Percentiles rank a stretch among this genome's conserved stretches.
Conservation (phyloP, 1,140 invertebrate species). For the Phymorhynchus buccinoides region DNA sequence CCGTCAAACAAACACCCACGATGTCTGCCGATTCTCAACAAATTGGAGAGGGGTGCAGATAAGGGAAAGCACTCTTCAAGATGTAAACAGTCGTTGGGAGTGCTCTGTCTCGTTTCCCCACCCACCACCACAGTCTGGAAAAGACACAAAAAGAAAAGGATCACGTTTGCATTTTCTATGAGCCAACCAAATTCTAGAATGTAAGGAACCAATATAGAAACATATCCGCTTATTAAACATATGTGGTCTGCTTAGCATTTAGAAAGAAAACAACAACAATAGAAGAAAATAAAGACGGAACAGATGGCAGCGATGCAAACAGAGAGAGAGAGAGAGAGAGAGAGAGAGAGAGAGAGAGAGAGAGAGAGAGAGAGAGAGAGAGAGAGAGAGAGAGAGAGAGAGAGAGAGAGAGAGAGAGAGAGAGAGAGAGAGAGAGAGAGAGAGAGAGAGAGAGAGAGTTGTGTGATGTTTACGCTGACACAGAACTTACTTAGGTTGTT, state of each 20-base stretch:
- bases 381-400: too few relatives aligned
- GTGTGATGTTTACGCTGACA: too few relatives aligned
- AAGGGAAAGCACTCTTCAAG: not conserved
- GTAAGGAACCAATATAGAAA: not conserved
- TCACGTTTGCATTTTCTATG: not conserved
- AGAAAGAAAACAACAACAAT: not conserved
- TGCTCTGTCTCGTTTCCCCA: not conserved
- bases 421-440: too few relatives aligned
- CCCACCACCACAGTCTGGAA: too few relatives aligned
- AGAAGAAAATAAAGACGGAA: not conserved
- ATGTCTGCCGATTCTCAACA: not conserved
- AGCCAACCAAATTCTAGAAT: not conserved
- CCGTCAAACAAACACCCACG: not conserved
- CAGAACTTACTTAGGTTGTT: too few relatives aligned
- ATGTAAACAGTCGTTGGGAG: not conserved
- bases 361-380: too few relatives aligned
- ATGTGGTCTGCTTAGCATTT: too few relatives aligned
- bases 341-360: not conserved
- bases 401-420: too few relatives aligned
- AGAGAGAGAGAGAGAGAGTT: too few relatives aligned
- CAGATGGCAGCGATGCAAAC: not conserved
- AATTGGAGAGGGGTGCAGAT: not conserved
- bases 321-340: slow-evolving; percentile 4
- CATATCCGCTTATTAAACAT: not conserved
- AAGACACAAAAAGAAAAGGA: not conserved